Conservation (phyloP, 2,797 vertebrate species). For the Scyliorhinus canicula region DNA sequence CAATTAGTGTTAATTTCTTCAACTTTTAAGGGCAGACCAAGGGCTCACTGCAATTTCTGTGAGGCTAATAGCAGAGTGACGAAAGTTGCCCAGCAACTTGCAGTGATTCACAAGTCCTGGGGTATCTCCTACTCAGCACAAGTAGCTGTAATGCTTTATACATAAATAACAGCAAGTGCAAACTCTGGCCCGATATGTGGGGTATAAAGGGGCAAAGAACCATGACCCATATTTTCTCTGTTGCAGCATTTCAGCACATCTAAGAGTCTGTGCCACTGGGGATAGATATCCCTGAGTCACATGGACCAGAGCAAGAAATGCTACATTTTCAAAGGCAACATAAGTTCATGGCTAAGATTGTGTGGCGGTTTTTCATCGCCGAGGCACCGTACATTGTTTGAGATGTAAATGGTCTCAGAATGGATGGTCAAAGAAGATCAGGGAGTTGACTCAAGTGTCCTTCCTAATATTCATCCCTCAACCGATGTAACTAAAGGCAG, state of each 20-base stretch:
- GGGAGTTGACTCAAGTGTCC: background rate
- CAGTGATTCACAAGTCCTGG: background rate
- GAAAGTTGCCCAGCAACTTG: background rate
- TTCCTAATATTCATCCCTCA: background rate
- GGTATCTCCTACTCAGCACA: background rate
- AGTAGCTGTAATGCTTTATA: background rate
- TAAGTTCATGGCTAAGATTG: background rate
- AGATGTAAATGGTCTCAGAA: background rate
- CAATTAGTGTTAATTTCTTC: background rate
- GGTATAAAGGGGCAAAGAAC: background rate
- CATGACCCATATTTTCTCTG: background rate
- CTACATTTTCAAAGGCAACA: background rate
- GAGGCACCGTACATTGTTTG: background rate
- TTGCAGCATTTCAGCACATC: background rate
- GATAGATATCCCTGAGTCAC: background rate
- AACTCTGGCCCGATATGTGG: background rate
- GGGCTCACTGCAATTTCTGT: background rate
- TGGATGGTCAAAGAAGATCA: background rate
- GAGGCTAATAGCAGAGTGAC: background rate
- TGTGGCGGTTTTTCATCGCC: background rate
- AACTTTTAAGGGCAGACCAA: background rate
- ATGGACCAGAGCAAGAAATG: background rate
- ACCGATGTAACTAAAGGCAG: background rate
- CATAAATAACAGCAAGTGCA: background rate
- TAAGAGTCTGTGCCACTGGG: background rate